Percentiles rank a stretch among this genome's conserved stretches.
phyloP scores from a whole-genome alignment of 2,113 vertebrate genomes.

The Varanus komodoensis region DNA sequence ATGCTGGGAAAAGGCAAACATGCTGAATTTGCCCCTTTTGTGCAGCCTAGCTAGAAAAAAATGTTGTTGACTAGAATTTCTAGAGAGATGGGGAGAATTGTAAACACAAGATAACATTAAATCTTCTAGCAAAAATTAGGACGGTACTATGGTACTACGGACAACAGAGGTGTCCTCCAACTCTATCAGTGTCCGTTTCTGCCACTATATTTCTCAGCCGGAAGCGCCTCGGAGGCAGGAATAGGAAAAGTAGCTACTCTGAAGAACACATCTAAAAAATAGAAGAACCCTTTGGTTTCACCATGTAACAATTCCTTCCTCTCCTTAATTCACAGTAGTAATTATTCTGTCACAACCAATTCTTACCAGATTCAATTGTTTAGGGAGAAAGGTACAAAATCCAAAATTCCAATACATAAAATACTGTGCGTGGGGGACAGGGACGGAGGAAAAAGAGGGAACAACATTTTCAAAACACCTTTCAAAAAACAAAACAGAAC shows the following conservation, averaged over 20 bases:
- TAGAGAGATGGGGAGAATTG: neutral
- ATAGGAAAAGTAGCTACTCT: neutral
- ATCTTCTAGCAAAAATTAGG: neutral
- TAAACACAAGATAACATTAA: neutral
- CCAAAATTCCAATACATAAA: neutral
- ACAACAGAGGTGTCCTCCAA: neutral
- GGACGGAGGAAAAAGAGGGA: neutral
- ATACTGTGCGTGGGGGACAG: neutral
- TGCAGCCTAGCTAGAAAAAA: neutral
- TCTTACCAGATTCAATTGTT: neutral
- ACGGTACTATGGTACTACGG: neutral
- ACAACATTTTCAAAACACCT: neutral
- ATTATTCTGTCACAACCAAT: neutral
- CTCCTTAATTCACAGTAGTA: conserved; percentile 3
- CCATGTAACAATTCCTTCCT: neutral
- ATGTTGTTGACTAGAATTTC: neutral
- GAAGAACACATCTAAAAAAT: neutral
- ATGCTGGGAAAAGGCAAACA: neutral
- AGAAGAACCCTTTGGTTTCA: neutral
- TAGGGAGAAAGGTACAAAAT: neutral
- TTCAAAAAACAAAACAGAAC: neutral
- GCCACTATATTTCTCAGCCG: neutral
- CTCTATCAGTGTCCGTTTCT: neutral
- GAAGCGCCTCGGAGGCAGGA: neutral
- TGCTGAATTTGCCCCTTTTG: neutral